Percentiles rank a stretch among this genome's conserved stretches.
Evolutionary conservation across 2,888 invertebrate species (phyloP).

Genomic region (Philopedon plagiatum): DNA sequence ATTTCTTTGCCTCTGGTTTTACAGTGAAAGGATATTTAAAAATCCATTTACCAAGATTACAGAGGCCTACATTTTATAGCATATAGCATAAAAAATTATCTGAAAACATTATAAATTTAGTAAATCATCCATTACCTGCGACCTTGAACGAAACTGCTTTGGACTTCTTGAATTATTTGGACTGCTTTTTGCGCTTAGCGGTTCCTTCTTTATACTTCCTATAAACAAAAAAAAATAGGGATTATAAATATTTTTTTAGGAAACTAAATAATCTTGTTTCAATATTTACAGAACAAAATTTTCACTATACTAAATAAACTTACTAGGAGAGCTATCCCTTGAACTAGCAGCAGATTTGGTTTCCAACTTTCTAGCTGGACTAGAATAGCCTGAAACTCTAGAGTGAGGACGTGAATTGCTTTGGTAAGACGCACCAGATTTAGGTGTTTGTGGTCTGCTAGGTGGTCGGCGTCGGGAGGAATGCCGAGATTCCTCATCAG

Average conservation of each 20-base stretch:
- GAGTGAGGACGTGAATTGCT: slow-evolving; percentile 35
- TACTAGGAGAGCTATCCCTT: slow-evolving; percentile 32
- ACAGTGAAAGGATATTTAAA: slow-evolving; percentile 21
- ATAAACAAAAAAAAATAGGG: background rate
- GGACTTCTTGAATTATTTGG: slow-evolving; percentile 13
- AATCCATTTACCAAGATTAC: slow-evolving; percentile 34
- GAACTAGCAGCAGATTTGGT: slow-evolving; percentile 38
- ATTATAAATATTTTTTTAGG: too few species aligned
- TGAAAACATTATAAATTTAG: background rate
- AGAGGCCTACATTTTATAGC: slow-evolving; percentile 6
- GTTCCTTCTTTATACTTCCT: background rate
- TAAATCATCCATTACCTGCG: slow-evolving; percentile 9
- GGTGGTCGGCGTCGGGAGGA: slow-evolving; percentile 1
- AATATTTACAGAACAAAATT: too few species aligned
- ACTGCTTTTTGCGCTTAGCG: background rate
- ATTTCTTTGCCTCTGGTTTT: slow-evolving; percentile 35
- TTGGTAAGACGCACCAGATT: slow-evolving; percentile 27
- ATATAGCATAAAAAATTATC: background rate
- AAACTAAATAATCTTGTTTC: too few species aligned
- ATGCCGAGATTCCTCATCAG: slow-evolving; percentile 24
- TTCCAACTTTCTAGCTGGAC: background rate
- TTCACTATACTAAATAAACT: too few species aligned
- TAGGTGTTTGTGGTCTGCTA: slow-evolving; percentile 34
- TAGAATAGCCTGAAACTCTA: slow-evolving; percentile 7
- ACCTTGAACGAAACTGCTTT: background rate